Evolutionary conservation across 2,888 invertebrate genomes (phyloP), one percentile per base, ranked within the genome.

Genomic region (Chymomyza procnemis): DNA sequence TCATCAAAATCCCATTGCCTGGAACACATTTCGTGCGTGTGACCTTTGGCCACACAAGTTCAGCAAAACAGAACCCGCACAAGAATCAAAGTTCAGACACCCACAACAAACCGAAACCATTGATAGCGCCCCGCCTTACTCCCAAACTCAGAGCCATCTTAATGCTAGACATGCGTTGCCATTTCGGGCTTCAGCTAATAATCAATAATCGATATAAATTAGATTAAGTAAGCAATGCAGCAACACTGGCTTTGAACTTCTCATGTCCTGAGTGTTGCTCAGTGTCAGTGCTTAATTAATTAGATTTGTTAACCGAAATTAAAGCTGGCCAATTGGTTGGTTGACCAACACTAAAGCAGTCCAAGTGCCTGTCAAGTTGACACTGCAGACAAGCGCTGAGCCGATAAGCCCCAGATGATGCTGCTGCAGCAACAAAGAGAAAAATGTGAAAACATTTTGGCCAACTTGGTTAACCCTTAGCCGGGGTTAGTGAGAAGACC

Each of bases 381-480:
- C 26, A 5, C 26, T 26, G 61, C 73, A 73, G 68, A 80, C 80
- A 78, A 50, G 8, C 77, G 76, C 81, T 75, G 71, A 71, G 78
- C 73, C 84, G 82, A 80, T 79, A 76, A 81, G 82, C 74, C 66
- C 67, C 76, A n/a, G n/a, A n/a, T n/a, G 82, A 76, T 74, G 12
- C 34, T 12, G 34, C 72, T 69, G 62, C 71, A 68, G 62, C 71
- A 68, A 75, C 74, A 73, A 72, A 77, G 77, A 78, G 66, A 65
- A 75, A 68, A 65, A 66, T 52, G 56, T 34, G 41, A 64, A 65
- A 72, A 70, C 68, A 71, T 64, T 79, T 75, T 67, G 18, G 55
- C 61, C 65, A 69, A 73, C 62, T 61, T 69, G 34, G 69, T 56
- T 76, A 76, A 75, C 75, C 77, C 75, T 75, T 75, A 64, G 64